phyloP scores from a whole-genome alignment of 1,140 invertebrate species.

The Bombus superbus region DNA sequence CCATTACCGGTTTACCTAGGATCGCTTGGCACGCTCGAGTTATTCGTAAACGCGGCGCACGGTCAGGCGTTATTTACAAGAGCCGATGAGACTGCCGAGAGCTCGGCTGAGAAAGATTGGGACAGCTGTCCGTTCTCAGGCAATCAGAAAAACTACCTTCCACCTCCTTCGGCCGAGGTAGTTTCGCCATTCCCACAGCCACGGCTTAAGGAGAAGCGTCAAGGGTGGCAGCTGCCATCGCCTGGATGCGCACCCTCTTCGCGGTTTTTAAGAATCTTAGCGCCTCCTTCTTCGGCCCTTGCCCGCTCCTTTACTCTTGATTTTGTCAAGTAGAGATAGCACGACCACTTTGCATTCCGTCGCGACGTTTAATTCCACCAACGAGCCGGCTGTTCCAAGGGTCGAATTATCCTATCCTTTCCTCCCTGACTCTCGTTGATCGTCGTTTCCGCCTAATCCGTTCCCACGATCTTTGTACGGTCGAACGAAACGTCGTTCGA shows the following conservation, averaged over 20 bases:
- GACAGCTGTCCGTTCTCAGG: conserved; percentile 76
- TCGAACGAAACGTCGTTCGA: neutral
- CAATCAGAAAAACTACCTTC: conserved; percentile 75
- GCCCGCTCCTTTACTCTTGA: conserved; percentile 28
- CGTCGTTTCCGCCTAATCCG: neutral
- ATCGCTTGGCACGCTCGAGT: conserved; percentile 60
- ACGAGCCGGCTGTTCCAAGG: conserved; percentile 7
- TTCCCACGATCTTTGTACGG: conserved; percentile 20
- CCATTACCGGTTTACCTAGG: conserved; percentile 48
- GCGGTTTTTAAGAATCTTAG: conserved; percentile 82
- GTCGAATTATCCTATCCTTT: conserved; percentile 31
- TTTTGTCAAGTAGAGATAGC: conserved; percentile 65
- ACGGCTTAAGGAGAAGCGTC: conserved; percentile 68
- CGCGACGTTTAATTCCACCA: conserved; percentile 57
- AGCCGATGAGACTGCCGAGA: conserved; percentile 27
- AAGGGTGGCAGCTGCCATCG: conserved; percentile 59
- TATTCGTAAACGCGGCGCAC: conserved; percentile 63
- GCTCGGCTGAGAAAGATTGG: conserved; percentile 69
- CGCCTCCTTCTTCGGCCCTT: conserved; percentile 60
- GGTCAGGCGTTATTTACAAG: conserved; percentile 63
- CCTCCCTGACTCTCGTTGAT: conserved; percentile 15
- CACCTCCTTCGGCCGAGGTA: conserved; percentile 34
- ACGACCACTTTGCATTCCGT: conserved; percentile 73
- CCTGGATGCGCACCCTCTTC: conserved; percentile 68
- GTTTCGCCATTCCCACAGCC: conserved; percentile 60